phyloP scores from a whole-genome alignment of 1,140 invertebrate genomes.

The Brachionus paranguensis region DNA sequence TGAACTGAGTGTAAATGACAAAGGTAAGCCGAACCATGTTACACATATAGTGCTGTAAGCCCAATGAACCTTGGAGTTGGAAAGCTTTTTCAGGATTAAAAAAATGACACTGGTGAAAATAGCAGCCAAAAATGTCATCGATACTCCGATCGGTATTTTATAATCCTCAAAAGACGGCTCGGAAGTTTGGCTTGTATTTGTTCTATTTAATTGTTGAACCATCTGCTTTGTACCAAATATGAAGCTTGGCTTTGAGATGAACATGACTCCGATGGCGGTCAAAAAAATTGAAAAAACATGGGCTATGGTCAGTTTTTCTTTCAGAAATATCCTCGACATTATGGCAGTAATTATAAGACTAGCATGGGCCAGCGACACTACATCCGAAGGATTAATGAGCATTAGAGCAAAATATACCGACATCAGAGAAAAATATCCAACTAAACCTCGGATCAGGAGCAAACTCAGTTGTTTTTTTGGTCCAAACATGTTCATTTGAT shows the following conservation, averaged over 20 bases:
- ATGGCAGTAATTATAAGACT: conserved; percentile 30
- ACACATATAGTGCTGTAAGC: conserved; percentile 15
- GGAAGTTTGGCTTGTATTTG: background rate
- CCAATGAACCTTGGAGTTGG: conserved; percentile 27
- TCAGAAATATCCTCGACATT: conserved; percentile 29
- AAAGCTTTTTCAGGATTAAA: conserved; percentile 17
- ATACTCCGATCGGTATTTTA: background rate
- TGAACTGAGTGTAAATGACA: background rate
- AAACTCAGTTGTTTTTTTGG: background rate
- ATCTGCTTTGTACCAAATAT: background rate
- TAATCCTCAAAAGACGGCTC: background rate
- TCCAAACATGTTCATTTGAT: background rate
- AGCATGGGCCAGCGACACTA: conserved; percentile 3
- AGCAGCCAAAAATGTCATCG: background rate
- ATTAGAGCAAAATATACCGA: conserved; percentile 33
- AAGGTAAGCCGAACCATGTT: conserved; percentile 9
- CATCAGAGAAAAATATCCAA: conserved; percentile 19
- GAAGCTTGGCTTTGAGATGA: conserved; percentile 32
- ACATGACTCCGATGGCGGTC: background rate
- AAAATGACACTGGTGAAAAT: background rate
- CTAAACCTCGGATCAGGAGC: background rate
- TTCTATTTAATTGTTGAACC: background rate
- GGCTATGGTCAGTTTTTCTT: conserved; percentile 29
- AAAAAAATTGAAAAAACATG: conserved; percentile 11
- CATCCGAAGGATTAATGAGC: conserved; percentile 22